Conservation (phyloP, 2,113 vertebrate genomes). For the Serilophus lunatus region DNA sequence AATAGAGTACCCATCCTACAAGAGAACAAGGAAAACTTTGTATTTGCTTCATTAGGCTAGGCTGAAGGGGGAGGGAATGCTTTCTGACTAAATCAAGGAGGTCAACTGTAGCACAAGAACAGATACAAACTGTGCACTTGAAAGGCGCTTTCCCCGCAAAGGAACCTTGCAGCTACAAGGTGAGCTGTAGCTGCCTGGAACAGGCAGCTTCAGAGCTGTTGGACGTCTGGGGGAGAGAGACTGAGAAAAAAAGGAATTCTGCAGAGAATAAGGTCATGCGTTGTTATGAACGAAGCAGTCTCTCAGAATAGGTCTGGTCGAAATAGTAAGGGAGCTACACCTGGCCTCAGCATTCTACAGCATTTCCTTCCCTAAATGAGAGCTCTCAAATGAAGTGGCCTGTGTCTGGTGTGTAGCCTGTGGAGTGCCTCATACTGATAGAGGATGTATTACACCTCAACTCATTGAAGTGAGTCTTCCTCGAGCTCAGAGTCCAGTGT, state of each 20-base stretch:
- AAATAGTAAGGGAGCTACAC: not conserved
- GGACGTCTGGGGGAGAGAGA: not conserved
- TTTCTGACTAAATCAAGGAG: not conserved
- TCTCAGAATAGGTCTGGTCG: not conserved
- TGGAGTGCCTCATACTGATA: not conserved
- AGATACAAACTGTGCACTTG: not conserved
- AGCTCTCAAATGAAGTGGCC: not conserved
- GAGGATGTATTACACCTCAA: not conserved
- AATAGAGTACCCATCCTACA: not conserved
- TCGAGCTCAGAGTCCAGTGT: not conserved
- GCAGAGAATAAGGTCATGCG: not conserved
- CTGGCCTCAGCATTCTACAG: not conserved
- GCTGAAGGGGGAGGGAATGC: not conserved
- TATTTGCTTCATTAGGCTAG: not conserved
- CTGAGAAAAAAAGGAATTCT: not conserved
- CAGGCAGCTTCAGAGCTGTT: not conserved
- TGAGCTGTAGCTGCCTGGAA: not conserved
- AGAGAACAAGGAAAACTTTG: not conserved
- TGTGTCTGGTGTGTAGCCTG: not conserved
- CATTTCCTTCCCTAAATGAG: not conserved
- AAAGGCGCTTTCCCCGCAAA: not conserved
- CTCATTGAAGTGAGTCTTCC: constrained; percentile 9
- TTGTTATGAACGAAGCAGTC: not conserved
- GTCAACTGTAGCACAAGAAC: not conserved
- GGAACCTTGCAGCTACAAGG: not conserved